These are phyloP conservation scores for Pammene aurita DNA, from an alignment of 2,888 invertebrate species.

Conservation along the genomic window DNA sequence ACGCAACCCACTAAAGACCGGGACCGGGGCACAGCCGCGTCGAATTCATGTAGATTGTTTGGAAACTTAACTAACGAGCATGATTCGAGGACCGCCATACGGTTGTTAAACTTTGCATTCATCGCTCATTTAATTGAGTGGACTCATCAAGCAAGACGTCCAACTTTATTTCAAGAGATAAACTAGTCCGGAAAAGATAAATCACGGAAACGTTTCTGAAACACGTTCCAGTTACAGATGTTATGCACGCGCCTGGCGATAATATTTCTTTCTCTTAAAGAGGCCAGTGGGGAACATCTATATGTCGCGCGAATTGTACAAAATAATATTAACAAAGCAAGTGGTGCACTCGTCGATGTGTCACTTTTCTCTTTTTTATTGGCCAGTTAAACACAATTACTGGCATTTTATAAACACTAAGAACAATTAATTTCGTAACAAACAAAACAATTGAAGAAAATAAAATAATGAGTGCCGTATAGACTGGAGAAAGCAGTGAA, in stretches of 20 bases:
- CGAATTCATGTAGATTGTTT: slow-evolving; percentile 62
- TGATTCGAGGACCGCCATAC: slow-evolving; percentile 46
- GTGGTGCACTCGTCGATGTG: slow-evolving; percentile 3
- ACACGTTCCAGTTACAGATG: slow-evolving; percentile 46
- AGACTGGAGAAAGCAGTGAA: slow-evolving; percentile 29
- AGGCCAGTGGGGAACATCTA: slow-evolving; percentile 58
- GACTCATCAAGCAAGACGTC: slow-evolving; percentile 48
- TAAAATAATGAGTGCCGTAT: slow-evolving; percentile 7
- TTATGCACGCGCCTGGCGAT: slow-evolving; percentile 43
- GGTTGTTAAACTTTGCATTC: slow-evolving; percentile 56
- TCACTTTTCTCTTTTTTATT: slow-evolving; percentile 5
- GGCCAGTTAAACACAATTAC: slow-evolving; percentile 6
- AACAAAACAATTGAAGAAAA: not conserved
- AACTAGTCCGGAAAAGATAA: slow-evolving; percentile 48
- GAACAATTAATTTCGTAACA: slow-evolving; percentile 8
- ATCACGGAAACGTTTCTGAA: slow-evolving; percentile 48
- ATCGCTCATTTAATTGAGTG: slow-evolving; percentile 57
- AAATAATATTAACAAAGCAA: slow-evolving; percentile 11
- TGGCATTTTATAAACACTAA: slow-evolving; percentile 3
- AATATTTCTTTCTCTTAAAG: slow-evolving; percentile 52
- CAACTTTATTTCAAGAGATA: slow-evolving; percentile 48
- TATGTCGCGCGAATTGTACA: slow-evolving; percentile 52
- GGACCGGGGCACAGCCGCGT: slow-evolving; percentile 58
- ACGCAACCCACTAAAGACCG: slow-evolving; percentile 49
- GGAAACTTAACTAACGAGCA: slow-evolving; percentile 66